Evolutionary conservation across 1,140 invertebrate species (phyloP), one percentile per base, ranked within the genome.

Genomic region (Aphelenchoides besseyi): DNA sequence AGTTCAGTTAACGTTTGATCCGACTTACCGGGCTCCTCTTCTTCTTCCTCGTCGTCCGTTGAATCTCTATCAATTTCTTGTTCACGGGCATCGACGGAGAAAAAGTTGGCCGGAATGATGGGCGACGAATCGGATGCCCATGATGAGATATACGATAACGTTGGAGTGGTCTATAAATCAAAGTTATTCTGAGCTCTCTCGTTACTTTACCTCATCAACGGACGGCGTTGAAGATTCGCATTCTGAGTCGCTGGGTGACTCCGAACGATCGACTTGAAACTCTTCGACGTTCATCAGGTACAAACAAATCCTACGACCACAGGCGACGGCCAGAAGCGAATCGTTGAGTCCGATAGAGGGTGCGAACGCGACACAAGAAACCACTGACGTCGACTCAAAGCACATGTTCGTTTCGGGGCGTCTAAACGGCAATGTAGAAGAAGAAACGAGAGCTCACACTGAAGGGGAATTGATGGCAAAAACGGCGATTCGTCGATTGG

Each of bases 1-100:
- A n/a, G n/a, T n/a, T n/a, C n/a, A n/a, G n/a, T n/a, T n/a, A n/a
- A n/a, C n/a, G n/a, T n/a, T n/a, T n/a, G 12, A 63, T 26, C 30
- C 5, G 29, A 32, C 68, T n/a, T n/a, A n/a, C n/a, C n/a, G n/a
- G 2, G 8, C 28, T 64, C 68, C 2, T 69, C 16, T 70, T 69
- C 68, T 61, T 53, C 35, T 61, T 66, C 63, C 30, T 66, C 53
- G 68, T 70, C 66, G 2, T 41, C 37, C 1, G 29, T 69, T 29
- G 26, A 16, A 18, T 67, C n/a, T 18, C 18, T 53, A 26, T 53
- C 55, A 2, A 67, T 18, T 29, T 29, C 23, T 26, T 16, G 33
- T n/a, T n/a, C n/a, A n/a, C n/a, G n/a, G n/a, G n/a, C n/a, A n/a
- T n/a, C n/a, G n/a, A n/a, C n/a, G 2, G n/a, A 16, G 2, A 61